Evolutionary conservation across 2,113 vertebrate species (phyloP), one percentile per base, ranked within the genome.

Genomic region (Gasterosteus nipponicus): DNA sequence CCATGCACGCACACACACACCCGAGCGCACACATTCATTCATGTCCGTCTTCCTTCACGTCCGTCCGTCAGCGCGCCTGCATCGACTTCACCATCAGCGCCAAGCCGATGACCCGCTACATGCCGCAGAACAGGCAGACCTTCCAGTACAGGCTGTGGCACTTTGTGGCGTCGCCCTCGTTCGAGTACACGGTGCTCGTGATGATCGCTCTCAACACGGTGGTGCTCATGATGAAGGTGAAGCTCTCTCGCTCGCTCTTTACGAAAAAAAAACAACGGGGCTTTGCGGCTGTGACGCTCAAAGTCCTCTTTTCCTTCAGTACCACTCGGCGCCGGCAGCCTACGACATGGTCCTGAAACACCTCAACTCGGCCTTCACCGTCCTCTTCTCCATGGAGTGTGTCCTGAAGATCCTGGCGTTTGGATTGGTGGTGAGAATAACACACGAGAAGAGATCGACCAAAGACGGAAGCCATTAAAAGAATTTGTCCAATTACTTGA

Each of bases 181-280:
- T 99, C 3, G 98, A 99, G 86, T 97, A 99, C 91, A 99, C 97
- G 5, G 97, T 99, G 87, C 96, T 99, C 92, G 95, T 97, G 87
- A 98, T 99, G 98, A 99, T 99, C 33, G 98, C 98, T 0, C 94
- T 99, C 78, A 99, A 99, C 93, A 99, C 98, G 0, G 95, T 99
- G 54, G 98, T 99, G 77, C 96, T 99, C 69, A 99, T 99, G 98
- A 99, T 99, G 98, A 99, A 99, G 98, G 98, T 99, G 89, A 65
- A 41, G 22, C 18, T 5, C 29, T 26, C 26, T 26, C 35, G 35
- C 35, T 38, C 35, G 35, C 22, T 26, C 22, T 26, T 26, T 26
- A 26, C 22, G 22, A 35, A 35, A 35, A 35, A 35, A 35, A 35
- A 26, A 26, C 22, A 26, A 26, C 22, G 22, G 22, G 22, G 22